phyloP scores from a whole-genome alignment of 2,113 vertebrate species.

The Aepyceros melampus region DNA sequence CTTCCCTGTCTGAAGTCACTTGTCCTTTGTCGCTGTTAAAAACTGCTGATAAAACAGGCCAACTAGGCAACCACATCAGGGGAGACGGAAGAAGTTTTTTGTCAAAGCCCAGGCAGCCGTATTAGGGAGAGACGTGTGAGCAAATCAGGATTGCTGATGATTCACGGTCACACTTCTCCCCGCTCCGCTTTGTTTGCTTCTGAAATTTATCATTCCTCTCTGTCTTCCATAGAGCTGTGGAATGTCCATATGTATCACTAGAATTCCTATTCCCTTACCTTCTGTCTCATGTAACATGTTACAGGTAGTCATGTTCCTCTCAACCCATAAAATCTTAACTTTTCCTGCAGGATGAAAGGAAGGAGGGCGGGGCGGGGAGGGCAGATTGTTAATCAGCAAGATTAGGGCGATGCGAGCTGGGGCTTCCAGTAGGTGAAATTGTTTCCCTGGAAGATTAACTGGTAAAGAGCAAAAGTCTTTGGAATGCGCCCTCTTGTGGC shows the following conservation, averaged over 20 bases:
- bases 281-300: slow-evolving; percentile 25
- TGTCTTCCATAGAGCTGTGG: neutral
- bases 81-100: slow-evolving; percentile 51
- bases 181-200: slow-evolving; percentile 66
- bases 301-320: slow-evolving; percentile 36
- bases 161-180: slow-evolving; percentile 77
- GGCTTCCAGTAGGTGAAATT: slow-evolving; percentile 54
- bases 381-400: slow-evolving; percentile 47
- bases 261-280: neutral
- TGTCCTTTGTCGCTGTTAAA: slow-evolving; percentile 67
- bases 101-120: slow-evolving; percentile 39
- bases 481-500: slow-evolving; percentile 84
- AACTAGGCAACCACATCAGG: neutral
- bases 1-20: slow-evolving; percentile 53
- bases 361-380: neutral
- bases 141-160: slow-evolving; percentile 71
- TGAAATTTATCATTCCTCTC: slow-evolving; percentile 48
- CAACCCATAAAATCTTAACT: slow-evolving; percentile 27
- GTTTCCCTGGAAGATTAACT: slow-evolving; percentile 48
- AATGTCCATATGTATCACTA: slow-evolving; percentile 6
- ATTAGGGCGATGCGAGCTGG: slow-evolving; percentile 10
- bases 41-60: neutral
- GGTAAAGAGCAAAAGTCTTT: slow-evolving; percentile 75
- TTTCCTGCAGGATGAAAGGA: slow-evolving; percentile 31
- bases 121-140: slow-evolving; percentile 54